A percentile compares a stretch with the other conserved stretches of the same genome.
Conservation (phyloP, 92 coral and sea anemone genomes). For the Porites cylindrica region DNA sequence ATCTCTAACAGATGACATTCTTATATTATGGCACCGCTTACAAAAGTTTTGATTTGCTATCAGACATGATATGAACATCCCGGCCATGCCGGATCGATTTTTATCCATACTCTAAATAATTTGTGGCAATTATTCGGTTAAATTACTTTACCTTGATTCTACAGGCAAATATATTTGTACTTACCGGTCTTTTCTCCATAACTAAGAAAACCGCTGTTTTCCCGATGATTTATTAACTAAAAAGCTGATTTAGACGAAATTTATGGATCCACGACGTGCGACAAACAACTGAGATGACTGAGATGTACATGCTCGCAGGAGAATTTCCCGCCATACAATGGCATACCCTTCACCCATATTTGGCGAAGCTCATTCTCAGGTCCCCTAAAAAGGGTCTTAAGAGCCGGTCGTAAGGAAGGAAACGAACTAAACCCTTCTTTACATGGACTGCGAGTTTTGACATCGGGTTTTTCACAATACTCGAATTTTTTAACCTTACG, state of each 20-base stretch:
- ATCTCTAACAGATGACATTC: too few relatives aligned
- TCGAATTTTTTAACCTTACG: too few relatives aligned
- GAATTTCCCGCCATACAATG: constrained; percentile 31
- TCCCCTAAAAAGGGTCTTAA: neutral
- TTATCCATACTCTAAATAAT: too few relatives aligned
- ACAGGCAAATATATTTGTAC: neutral
- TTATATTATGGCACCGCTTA: too few relatives aligned
- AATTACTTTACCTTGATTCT: neutral
- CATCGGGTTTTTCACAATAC: too few relatives aligned
- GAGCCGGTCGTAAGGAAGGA: neutral
- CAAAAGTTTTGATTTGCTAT: too few relatives aligned
- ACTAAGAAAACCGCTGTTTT: neutral
- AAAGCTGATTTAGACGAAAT: neutral
- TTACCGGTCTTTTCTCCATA: constrained; percentile 22
- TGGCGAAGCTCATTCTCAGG: constrained; percentile 14
- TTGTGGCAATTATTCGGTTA: too few relatives aligned
- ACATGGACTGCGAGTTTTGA: too few relatives aligned
- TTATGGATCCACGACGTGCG: neutral
- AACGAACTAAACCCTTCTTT: too few relatives aligned
- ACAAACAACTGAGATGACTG: too few relatives aligned
- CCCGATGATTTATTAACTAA: neutral
- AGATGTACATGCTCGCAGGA: neutral
- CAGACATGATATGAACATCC: too few relatives aligned
- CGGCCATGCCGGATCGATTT: too few relatives aligned
- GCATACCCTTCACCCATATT: constrained; percentile 20